These are phyloP conservation scores for Mormyrus hasselquistii DNA, from an alignment of 2,797 vertebrate species.

Conservation along the genomic window DNA sequence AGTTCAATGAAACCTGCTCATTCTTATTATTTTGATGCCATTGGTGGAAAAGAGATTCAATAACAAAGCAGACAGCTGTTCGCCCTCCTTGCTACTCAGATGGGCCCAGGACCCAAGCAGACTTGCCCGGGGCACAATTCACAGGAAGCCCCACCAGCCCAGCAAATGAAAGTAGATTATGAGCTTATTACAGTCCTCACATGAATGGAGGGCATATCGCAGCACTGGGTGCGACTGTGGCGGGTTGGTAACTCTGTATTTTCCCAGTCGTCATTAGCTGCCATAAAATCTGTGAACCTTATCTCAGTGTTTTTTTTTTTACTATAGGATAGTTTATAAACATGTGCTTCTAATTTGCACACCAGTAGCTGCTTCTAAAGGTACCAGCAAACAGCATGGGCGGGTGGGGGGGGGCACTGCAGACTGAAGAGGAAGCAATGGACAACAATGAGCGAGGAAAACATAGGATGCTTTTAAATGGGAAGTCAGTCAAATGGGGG, in stretches of 20 bases:
- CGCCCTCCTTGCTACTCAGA: not conserved
- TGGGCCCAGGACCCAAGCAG: not conserved
- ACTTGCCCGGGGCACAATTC: not conserved
- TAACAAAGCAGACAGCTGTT: not conserved
- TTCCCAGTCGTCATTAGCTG: slow-evolving; percentile 24
- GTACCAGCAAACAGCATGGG: not conserved
- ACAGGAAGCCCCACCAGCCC: not conserved
- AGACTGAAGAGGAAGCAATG: not conserved
- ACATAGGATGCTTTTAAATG: slow-evolving; percentile 11
- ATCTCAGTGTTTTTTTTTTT: slow-evolving; percentile 1
- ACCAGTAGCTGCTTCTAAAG: not conserved
- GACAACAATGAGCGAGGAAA: not conserved
- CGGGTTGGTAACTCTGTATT: not conserved
- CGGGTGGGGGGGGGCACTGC: not conserved
- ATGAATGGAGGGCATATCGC: not conserved
- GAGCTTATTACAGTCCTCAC: not conserved
- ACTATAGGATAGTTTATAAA: not conserved
- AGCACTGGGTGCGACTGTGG: not conserved
- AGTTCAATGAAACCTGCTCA: not conserved
- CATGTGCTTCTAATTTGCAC: slow-evolving; percentile 12
- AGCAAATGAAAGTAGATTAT: not conserved
- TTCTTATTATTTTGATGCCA: not conserved
- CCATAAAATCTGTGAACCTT: slow-evolving; percentile 19
- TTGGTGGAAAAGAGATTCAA: not conserved
- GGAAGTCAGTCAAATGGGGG: not conserved